A percentile compares a stretch with the other conserved stretches of the same genome.
Evolutionary conservation across 2,113 vertebrate genomes (phyloP).

Genomic region (Syrrhaptes paradoxus): DNA sequence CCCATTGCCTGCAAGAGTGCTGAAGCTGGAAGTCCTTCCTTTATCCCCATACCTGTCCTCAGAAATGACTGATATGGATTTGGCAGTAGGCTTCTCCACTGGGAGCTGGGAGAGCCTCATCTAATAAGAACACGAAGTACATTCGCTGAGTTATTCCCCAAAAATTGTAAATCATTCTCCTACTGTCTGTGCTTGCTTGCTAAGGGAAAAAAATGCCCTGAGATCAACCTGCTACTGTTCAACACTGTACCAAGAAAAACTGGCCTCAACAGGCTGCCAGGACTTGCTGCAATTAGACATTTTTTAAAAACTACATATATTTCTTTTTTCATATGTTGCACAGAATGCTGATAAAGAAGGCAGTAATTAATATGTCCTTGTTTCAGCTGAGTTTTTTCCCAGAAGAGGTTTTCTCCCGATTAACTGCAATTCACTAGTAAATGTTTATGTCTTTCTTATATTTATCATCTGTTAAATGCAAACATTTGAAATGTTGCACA

Average conservation of each 20-base stretch:
- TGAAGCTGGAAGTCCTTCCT: neutral
- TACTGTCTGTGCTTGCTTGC: neutral
- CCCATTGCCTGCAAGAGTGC: neutral
- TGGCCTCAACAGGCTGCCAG: neutral
- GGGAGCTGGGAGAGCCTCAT: neutral
- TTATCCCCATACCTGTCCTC: neutral
- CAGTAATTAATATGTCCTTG: neutral
- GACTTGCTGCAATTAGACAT: neutral
- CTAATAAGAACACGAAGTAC: neutral
- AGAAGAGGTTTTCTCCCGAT: neutral
- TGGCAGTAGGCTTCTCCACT: neutral
- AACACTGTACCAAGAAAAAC: neutral
- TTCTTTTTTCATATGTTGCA: neutral
- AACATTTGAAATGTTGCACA: neutral
- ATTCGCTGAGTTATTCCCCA: neutral
- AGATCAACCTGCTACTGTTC: neutral
- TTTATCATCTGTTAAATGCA: neutral
- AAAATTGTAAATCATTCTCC: neutral
- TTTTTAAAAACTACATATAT: neutral
- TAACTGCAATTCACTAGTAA: neutral
- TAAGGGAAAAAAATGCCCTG: neutral
- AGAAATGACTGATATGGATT: neutral
- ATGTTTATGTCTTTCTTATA: neutral
- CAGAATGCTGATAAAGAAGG: neutral
- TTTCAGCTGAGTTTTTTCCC: neutral